Conservation (phyloP, 2,113 vertebrate genomes). For the Hyperopisus bebe region DNA sequence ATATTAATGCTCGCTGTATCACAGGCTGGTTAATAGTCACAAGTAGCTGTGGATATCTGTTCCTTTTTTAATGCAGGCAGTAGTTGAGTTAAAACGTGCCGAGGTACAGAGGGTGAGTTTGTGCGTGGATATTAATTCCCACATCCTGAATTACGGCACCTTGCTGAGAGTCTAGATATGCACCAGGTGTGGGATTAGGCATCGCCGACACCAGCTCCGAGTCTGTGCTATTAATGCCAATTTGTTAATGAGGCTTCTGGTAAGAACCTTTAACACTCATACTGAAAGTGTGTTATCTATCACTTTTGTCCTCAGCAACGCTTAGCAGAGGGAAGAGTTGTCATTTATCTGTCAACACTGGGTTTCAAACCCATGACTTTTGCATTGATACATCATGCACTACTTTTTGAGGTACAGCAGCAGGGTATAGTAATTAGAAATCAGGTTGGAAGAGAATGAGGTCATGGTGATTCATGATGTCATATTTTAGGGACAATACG, state of each 20-base stretch:
- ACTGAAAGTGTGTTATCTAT: not conserved
- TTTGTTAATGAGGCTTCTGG: not conserved
- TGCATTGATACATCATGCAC: not conserved
- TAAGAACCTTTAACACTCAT: not conserved
- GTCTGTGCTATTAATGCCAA: not conserved
- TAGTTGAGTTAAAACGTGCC: not conserved
- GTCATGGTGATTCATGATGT: not conserved
- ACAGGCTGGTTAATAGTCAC: not conserved
- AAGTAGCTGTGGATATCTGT: not conserved
- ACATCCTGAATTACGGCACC: not conserved
- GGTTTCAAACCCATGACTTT: not conserved
- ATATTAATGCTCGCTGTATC: constrained; percentile 16
- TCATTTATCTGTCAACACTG: not conserved
- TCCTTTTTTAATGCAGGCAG: not conserved
- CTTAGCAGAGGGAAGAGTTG: not conserved
- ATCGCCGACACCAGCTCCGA: not conserved
- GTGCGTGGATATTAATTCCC: constrained; percentile 8
- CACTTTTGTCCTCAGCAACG: not conserved
- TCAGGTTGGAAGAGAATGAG: not conserved
- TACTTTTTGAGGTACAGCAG: not conserved
- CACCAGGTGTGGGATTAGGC: not conserved
- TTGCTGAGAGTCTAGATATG: not conserved
- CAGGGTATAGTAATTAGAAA: not conserved
- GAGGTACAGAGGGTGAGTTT: not conserved
- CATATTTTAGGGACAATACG: not conserved